Conservation (phyloP, 2,888 invertebrate species). For the Aphidoletes aphidimyza region DNA sequence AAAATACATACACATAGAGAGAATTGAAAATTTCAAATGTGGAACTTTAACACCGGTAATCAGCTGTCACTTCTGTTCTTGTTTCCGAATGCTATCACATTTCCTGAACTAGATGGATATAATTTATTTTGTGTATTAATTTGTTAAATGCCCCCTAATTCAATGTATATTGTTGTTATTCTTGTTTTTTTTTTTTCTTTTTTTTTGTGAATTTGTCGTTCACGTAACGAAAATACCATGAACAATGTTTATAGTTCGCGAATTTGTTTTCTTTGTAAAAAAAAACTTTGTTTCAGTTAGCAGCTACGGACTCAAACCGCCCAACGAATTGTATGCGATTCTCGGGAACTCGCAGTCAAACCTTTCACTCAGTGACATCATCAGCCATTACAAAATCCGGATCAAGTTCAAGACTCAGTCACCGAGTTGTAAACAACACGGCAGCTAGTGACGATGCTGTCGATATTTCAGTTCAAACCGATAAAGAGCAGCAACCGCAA, state of each 20-base stretch:
- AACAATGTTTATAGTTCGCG: slow-evolving; percentile 18
- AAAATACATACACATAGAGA: background rate
- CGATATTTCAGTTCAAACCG: slow-evolving; percentile 44
- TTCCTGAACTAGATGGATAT: background rate
- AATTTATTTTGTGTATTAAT: background rate
- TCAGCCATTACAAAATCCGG: slow-evolving; percentile 51
- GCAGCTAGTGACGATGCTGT: slow-evolving; percentile 1
- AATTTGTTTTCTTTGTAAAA: background rate
- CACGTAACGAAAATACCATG: background rate
- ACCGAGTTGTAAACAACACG: slow-evolving; percentile 41
- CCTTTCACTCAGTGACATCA: slow-evolving; percentile 68
- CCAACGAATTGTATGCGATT: slow-evolving; percentile 68
- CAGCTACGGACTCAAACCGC: slow-evolving; percentile 59
- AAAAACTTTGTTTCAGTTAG: slow-evolving; percentile 55
- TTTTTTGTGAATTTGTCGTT: background rate
- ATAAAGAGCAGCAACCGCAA: background rate
- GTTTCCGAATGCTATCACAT: background rate
- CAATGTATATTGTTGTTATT: background rate
- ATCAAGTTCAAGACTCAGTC: slow-evolving; percentile 50
- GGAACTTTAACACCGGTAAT: background rate
- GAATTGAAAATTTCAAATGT: background rate
- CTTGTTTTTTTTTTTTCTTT: background rate
- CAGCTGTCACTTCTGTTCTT: background rate
- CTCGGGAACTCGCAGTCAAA: slow-evolving; percentile 67
- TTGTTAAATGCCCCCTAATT: background rate